Base-by-base conservation (phyloP, 2,888 invertebrate genomes). In the Allophyes oxyacanthae region DNA sequence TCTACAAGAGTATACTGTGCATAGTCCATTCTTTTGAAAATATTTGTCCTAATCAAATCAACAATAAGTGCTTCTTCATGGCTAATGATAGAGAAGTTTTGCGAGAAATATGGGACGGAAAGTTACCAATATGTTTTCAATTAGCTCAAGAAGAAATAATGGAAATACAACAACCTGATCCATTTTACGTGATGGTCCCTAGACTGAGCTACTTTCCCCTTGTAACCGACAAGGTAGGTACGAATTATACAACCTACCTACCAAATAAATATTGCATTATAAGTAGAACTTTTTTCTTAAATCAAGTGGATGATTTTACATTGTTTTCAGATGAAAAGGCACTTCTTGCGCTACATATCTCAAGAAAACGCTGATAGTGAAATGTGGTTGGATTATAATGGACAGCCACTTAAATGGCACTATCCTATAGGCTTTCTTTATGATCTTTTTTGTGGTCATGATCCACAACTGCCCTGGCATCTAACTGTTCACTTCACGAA, bases 31-130 rank as follows among this genome's bases (percentile, higher is more conserved):
- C 20, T 20, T 20, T 20, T 20, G 4, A 20, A 20, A 20, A 20
- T 20, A 20, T 2, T 20, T 20, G 4, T 20, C 20, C 20, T 20
- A 20, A 20, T 20, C 4, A 20, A 20, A 3, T 8, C 2, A 28
- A 28, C 6, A 28, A 8, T 28, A 40, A 6, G 41, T 30, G 7
- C 0, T 30, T 48, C 32, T 33, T 41, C 37, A 99, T 99, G 99
- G 98, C 98, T 66, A 98, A 98, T 84, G 99, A 99, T 89, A 95
- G 99, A 80, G 98, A 99, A 95, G 97, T 99, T 57, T 92, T 99
- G 53, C 95, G 99, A 57, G 98, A 98, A 94, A 96, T 99, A 77
- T 99, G 99, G 99, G 98, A 99, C 79, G 98, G 98, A 15, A 97
- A 98, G 89, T 94, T 99, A 44, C 99, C 99, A 0, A 96, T 99